Percentiles rank a stretch among this genome's conserved stretches.
These are phyloP conservation scores for Alligator sinensis DNA, from an alignment of 2,113 vertebrate genomes.

Conservation along the genomic window DNA sequence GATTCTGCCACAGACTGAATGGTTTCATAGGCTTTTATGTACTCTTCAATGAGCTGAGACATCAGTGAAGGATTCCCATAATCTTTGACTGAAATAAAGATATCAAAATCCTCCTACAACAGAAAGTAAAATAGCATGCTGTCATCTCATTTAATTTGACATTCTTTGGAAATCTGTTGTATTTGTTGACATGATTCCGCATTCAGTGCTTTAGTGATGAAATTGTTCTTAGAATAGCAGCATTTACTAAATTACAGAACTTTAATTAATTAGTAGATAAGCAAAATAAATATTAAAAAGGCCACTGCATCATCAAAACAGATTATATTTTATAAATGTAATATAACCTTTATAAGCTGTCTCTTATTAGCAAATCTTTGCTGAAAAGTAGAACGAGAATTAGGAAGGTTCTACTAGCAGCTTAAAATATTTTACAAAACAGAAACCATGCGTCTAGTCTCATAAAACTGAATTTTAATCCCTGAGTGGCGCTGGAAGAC, in stretches of 20 bases:
- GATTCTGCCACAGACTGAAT: slow-evolving; percentile 53
- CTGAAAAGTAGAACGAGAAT: neutral
- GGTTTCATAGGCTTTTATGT: slow-evolving; percentile 84
- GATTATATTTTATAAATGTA: neutral
- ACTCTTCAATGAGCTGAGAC: slow-evolving; percentile 84
- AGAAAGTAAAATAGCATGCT: neutral
- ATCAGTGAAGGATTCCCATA: slow-evolving; percentile 82
- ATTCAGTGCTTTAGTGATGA: neutral
- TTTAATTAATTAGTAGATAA: neutral
- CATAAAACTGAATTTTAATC: no score
- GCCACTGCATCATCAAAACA: neutral
- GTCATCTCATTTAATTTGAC: neutral
- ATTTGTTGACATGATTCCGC: neutral
- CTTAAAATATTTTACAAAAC: no score
- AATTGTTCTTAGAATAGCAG: neutral
- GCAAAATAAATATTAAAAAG: neutral
- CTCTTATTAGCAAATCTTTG: neutral
- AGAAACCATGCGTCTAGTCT: no score
- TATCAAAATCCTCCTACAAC: slow-evolving; percentile 88
- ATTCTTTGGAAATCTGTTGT: neutral
- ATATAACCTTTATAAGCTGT: neutral
- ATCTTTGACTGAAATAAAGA: slow-evolving; percentile 88
- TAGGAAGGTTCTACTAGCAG: neutral
- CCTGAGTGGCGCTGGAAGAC: no score
- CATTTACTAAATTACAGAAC: neutral